phyloP scores from a whole-genome alignment of 2,797 vertebrate species.

The Zalophus californianus region DNA sequence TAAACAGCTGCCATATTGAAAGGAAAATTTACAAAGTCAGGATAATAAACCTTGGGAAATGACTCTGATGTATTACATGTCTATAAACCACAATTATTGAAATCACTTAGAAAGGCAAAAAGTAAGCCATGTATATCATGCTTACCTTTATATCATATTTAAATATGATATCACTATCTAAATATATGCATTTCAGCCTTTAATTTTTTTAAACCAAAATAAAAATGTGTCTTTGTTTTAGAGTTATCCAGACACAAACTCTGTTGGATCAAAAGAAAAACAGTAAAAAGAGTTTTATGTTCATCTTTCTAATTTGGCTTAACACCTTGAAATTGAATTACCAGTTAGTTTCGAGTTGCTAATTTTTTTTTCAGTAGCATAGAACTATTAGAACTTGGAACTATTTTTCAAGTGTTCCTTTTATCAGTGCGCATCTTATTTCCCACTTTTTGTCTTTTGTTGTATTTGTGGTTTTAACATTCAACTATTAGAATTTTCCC shows the following conservation, averaged over 20 bases:
- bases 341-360: not conserved
- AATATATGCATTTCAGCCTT: not conserved
- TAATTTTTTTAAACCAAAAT: not conserved
- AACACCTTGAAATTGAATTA: not conserved
- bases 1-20: not conserved
- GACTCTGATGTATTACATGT: not conserved
- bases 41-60: slow-evolving; percentile 33
- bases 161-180: not conserved
- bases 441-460: not conserved
- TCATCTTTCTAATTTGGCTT: slow-evolving; percentile 3
- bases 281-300: not conserved
- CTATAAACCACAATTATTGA: not conserved
- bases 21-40: not conserved
- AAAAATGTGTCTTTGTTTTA: slow-evolving; percentile 27
- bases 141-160: not conserved
- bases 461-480: slow-evolving; percentile 1
- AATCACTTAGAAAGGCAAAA: not conserved
- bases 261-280: not conserved
- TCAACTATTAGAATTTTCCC: slow-evolving; percentile 28
- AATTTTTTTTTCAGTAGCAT: not conserved
- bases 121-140: not conserved
- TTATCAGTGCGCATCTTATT: not conserved
- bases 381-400: not conserved
- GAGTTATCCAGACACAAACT: not conserved
- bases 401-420: not conserved